phyloP scores from a whole-genome alignment of 2,888 invertebrate genomes.

The Candidula unifasciata region DNA sequence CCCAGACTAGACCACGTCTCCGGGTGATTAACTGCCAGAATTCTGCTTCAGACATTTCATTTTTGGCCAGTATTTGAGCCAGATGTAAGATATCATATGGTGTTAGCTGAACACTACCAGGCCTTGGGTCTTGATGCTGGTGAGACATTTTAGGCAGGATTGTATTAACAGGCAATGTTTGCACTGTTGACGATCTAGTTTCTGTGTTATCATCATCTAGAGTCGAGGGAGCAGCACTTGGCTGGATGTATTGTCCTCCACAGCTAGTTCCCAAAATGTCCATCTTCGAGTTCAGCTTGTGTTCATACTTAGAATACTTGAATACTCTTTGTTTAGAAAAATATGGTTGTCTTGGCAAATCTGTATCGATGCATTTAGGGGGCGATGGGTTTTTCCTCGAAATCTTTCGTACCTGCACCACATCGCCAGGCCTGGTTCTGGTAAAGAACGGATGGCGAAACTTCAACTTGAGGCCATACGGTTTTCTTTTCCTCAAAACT shows the following conservation, averaged over 20 bases:
- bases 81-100: slow-evolving; percentile 45
- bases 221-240: no score
- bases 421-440: slow-evolving; percentile 59
- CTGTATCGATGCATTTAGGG: background rate
- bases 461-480: slow-evolving; percentile 58
- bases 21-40: slow-evolving; percentile 51
- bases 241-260: no score
- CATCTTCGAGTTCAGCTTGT: no score
- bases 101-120: background rate
- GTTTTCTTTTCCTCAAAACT: slow-evolving; percentile 51
- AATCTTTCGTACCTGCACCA: slow-evolving; percentile 57
- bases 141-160: no score
- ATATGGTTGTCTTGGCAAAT: no score
- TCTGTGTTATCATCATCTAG: no score
- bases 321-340: no score
- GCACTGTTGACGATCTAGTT: no score
- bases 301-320: no score
- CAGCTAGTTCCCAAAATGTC: no score
- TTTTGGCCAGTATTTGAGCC: slow-evolving; percentile 60
- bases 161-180: no score
- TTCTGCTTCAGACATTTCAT: slow-evolving; percentile 67
- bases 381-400: slow-evolving; percentile 21
- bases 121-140: no score
- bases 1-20: background rate
- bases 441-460: slow-evolving; percentile 69